Evolutionary conservation across 2,113 vertebrate species (phyloP).

Genomic region (Podarcis muralis): DNA sequence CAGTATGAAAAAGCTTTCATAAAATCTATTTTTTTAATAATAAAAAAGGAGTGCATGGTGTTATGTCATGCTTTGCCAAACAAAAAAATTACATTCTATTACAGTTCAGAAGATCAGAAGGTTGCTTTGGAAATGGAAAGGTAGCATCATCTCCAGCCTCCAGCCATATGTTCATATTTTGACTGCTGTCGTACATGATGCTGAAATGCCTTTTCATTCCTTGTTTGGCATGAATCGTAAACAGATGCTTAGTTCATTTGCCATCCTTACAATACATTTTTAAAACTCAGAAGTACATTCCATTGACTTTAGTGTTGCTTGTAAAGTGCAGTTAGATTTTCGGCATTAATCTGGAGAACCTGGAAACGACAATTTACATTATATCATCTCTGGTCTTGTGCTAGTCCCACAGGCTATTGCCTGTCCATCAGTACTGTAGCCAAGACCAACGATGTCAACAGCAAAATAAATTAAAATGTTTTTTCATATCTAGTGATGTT

Average conservation of each 20-base stretch:
- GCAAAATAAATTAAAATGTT: slow-evolving; percentile 9
- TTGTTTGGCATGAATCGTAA: not conserved
- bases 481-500: not conserved
- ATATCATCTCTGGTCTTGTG: not conserved
- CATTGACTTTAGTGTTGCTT: not conserved
- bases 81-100: no score
- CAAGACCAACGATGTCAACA: not conserved
- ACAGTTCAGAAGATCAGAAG: no score
- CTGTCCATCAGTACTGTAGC: not conserved
- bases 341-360: not conserved
- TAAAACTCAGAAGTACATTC: not conserved
- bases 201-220: not conserved
- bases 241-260: not conserved
- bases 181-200: not conserved
- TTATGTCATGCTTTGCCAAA: no score
- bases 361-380: not conserved
- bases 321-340: not conserved
- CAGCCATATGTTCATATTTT: not conserved
- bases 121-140: not conserved
- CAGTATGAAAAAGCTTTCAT: no score
- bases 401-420: not conserved
- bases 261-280: not conserved
- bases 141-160: not conserved
- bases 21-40: no score
- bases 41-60: no score